Base-by-base conservation (phyloP, 2,888 invertebrate genomes). In the Galeruca laticollis region DNA sequence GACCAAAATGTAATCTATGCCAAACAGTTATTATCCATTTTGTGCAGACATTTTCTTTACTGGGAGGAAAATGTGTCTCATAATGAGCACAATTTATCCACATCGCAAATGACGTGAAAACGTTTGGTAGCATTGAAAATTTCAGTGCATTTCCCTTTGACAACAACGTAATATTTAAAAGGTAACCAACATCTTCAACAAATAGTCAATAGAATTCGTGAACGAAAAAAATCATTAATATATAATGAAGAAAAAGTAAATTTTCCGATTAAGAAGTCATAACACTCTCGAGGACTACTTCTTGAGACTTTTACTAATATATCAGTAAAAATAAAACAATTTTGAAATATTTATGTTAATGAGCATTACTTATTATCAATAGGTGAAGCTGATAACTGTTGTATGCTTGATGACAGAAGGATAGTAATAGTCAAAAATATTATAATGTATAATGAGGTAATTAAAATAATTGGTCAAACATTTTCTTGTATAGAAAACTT, bases 401-500 rank as follows among this genome's bases (percentile, higher is more conserved):
- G 62, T 62, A 40, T 56, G 52, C 40, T 68, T 18, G 57, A 57
- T 37, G 57, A 68, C 35, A 49, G 20, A n/a, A 62, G 20, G n/a
- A 37, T 70, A 57, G 43, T 66, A 4, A 51, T 33, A 35, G 56
- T 70, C 15, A n/a, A 62, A 61, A 66, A 70, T 70, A 64, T 64
- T 60, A 49, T 63, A 52, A 31, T 51, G 13, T 49, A 13, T 33
- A 26, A 26, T 62, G 40, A 40, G 13, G 13, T 40, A 13, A 40
- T 40, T 13, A 31, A 43, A 26, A 49, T 56, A 60, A 31, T 63
- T n/a, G 61, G 62, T 35, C 31, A 40, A 21, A 54, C n/a, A 43
- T 57, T 33, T 57, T 47, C 37, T 18, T 40, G 8, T n/a, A 10
- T 59, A 11, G 63, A 56, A 60, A 69, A 69, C 40, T 65, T 60